Percentiles rank a stretch among this genome's conserved stretches.
phyloP scores from a whole-genome alignment of 1,140 invertebrate genomes.

The Drosophila sucinea region DNA sequence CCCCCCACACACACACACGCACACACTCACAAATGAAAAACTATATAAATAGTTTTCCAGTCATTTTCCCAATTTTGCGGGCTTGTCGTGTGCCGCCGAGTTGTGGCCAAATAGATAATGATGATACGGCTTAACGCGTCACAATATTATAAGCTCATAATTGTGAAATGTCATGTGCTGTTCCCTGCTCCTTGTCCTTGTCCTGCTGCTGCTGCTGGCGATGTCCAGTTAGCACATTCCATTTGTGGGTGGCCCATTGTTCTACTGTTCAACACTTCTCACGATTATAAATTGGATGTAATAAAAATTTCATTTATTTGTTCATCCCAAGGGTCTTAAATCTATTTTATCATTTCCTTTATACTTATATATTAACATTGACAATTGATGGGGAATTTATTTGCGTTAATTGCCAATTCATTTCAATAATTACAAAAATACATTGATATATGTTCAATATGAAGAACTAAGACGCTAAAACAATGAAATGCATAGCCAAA shows the following conservation, averaged over 20 bases:
- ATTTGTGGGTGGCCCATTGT: slow-evolving; percentile 52
- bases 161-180: slow-evolving; percentile 21
- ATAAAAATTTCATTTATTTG: slow-evolving; percentile 45
- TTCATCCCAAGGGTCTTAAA: neutral
- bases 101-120: slow-evolving; percentile 73
- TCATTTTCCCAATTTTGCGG: slow-evolving; percentile 11
- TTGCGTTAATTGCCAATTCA: too few species aligned
- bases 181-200: neutral
- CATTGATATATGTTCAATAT: neutral
- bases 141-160: slow-evolving; percentile 54
- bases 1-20: neutral
- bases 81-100: slow-evolving; percentile 57
- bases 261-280: slow-evolving; percentile 31
- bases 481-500: too few species aligned
- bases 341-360: neutral
- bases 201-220: slow-evolving; percentile 3
- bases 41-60: slow-evolving; percentile 37
- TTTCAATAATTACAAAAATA: neutral
- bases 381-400: neutral
- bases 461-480: neutral
- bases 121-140: slow-evolving; percentile 72
- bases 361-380: neutral
- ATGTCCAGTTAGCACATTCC: slow-evolving; percentile 43
- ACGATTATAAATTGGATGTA: slow-evolving; percentile 49
- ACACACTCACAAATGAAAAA: neutral